Conservation (phyloP, 2,113 vertebrate genomes). For the Tretioscincus oriximinensis region DNA sequence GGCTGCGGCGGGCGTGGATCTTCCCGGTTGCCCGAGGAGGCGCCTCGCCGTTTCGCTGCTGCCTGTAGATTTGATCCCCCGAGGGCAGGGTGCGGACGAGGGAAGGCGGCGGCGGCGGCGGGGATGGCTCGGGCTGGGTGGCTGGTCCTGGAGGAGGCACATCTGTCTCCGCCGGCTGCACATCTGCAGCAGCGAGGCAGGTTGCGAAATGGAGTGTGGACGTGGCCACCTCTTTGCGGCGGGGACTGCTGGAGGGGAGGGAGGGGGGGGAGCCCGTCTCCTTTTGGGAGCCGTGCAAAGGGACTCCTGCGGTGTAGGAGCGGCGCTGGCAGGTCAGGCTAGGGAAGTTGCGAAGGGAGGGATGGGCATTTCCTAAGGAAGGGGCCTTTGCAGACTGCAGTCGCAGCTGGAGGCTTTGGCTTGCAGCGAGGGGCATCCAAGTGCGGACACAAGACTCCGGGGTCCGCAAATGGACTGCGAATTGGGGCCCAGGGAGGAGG, state of each 20-base stretch:
- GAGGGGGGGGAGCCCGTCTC: background rate
- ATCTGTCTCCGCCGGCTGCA: constrained; percentile 27
- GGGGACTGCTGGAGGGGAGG: constrained; percentile 12
- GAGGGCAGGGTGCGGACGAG: background rate
- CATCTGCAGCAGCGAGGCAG: constrained; percentile 53
- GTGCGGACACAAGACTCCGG: no score
- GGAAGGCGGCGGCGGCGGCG: background rate
- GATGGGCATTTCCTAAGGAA: background rate
- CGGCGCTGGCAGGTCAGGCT: background rate
- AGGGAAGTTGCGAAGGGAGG: background rate
- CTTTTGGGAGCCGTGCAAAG: background rate
- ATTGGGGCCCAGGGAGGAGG: background rate
- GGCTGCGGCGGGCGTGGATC: background rate
- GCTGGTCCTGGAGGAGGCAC: constrained; percentile 1
- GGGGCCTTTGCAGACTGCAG: no score
- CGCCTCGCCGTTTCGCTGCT: background rate
- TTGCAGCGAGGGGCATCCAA: background rate
- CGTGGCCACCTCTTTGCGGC: constrained; percentile 32
- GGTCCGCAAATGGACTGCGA: background rate
- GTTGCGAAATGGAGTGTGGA: background rate
- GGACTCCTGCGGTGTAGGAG: background rate
- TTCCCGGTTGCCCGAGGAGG: background rate
- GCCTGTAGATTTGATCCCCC: background rate
- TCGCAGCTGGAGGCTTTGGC: background rate
- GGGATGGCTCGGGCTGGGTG: background rate